phyloP scores from a whole-genome alignment of 2,797 vertebrate species.

The Myotis findleyi region DNA sequence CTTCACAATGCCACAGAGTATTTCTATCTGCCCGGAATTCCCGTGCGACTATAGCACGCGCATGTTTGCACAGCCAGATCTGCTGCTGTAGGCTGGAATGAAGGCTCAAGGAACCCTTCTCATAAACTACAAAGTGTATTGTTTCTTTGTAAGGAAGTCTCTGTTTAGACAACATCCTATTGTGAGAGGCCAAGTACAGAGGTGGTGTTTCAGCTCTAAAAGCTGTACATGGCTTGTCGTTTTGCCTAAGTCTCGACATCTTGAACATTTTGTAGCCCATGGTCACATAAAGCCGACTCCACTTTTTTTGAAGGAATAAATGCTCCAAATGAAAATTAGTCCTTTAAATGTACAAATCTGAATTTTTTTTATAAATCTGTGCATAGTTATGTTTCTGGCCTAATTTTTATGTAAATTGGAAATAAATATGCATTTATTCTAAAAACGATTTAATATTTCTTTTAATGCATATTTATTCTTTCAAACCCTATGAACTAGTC shows the following conservation, averaged over 20 bases:
- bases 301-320: not conserved
- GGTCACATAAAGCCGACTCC: not conserved
- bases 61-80: not conserved
- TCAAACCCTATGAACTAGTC: not conserved
- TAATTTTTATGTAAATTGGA: conserved; percentile 1
- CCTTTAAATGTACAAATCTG: not conserved
- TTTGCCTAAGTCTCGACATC: not conserved
- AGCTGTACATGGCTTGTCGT: accelerated
- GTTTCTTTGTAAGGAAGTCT: not conserved
- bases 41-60: not conserved
- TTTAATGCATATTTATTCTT: not conserved
- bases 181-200: not conserved
- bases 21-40: conserved; percentile 32
- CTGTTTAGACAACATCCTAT: conserved; percentile 23
- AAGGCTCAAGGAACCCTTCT: not conserved
- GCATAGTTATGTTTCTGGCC: not conserved
- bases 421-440: not conserved
- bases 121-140: conserved; percentile 8
- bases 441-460: not conserved
- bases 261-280: not conserved
- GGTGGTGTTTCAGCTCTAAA: not conserved
- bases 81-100: not conserved
- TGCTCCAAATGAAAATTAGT: not conserved
- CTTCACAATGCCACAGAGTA: not conserved
- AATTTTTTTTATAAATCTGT: not conserved